phyloP scores from a whole-genome alignment of 2,797 vertebrate species.

The Chrysocyon brachyurus region DNA sequence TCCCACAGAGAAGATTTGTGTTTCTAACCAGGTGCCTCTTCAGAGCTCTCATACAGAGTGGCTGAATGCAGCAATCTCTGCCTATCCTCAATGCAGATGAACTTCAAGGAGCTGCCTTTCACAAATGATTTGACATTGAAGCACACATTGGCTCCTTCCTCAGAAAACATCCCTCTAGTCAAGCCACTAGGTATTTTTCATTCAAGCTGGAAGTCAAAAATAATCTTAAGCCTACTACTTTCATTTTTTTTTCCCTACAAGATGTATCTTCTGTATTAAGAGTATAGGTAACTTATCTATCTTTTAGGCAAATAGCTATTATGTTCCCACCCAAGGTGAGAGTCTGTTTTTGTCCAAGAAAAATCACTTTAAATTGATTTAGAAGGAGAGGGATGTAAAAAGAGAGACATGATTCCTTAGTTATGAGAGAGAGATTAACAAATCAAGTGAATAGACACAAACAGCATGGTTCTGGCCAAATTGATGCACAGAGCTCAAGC shows the following conservation, averaged over 20 bases:
- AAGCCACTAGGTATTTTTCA: not conserved
- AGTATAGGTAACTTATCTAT: not conserved
- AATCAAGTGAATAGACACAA: not conserved
- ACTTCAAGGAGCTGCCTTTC: not conserved
- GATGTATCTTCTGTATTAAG: not conserved
- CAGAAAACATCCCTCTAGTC: not conserved
- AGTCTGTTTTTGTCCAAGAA: constrained; percentile 1
- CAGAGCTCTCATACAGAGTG: not conserved
- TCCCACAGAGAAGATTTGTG: not conserved
- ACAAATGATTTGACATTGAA: not conserved
- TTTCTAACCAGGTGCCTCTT: constrained; percentile 10
- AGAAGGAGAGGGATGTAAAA: not conserved
- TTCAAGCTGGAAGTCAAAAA: not conserved
- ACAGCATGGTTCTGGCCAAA: not conserved
- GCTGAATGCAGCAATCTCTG: not conserved
- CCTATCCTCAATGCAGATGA: not conserved
- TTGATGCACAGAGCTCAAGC: not conserved
- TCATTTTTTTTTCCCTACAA: not conserved
- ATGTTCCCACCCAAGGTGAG: not conserved
- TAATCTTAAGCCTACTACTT: not conserved
- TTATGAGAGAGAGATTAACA: not conserved
- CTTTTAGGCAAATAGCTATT: not conserved
- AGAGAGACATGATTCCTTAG: not conserved
- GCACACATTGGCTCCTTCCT: not conserved
- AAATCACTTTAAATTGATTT: constrained; percentile 59